Conservation (phyloP, 2,888 invertebrate species). For the Colostygia pectinataria region DNA sequence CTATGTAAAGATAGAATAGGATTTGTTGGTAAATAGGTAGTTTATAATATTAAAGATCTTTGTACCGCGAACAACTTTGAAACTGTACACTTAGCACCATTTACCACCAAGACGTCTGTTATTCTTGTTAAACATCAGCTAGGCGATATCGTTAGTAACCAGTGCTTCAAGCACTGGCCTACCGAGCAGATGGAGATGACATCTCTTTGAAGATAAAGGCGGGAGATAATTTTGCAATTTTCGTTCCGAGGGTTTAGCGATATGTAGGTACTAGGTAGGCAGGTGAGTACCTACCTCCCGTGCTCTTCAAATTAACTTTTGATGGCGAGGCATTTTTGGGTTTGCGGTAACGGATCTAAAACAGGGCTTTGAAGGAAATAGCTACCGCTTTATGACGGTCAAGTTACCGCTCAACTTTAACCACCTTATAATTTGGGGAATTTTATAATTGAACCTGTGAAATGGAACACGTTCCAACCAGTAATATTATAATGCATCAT, state of each 20-base stretch:
- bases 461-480: too few species aligned
- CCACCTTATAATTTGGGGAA: too few species aligned
- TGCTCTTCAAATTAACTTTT: conserved; percentile 73
- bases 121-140: too few species aligned
- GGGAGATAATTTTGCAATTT: conserved; percentile 80
- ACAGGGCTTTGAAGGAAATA: background rate
- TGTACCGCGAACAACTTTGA: conserved; percentile 69
- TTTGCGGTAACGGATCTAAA: conserved; percentile 49
- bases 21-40: conserved; percentile 67
- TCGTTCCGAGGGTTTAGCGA: conserved; percentile 67
- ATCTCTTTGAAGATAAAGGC: conserved; percentile 82
- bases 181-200: conserved; percentile 74
- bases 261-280: conserved; percentile 57
- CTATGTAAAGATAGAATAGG: too few species aligned
- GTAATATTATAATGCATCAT: too few species aligned
- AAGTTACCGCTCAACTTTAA: too few species aligned
- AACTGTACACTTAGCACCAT: conserved; percentile 20
- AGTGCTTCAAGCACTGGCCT: conserved; percentile 45
- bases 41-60: conserved; percentile 60
- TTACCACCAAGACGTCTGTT: background rate
- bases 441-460: too few species aligned
- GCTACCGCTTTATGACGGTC: background rate
- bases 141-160: conserved; percentile 44
- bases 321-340: conserved; percentile 58
- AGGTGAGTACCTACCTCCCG: conserved; percentile 43